Evolutionary conservation across 2,113 vertebrate genomes (phyloP).

Genomic region (Pyxicephalus adspersus): DNA sequence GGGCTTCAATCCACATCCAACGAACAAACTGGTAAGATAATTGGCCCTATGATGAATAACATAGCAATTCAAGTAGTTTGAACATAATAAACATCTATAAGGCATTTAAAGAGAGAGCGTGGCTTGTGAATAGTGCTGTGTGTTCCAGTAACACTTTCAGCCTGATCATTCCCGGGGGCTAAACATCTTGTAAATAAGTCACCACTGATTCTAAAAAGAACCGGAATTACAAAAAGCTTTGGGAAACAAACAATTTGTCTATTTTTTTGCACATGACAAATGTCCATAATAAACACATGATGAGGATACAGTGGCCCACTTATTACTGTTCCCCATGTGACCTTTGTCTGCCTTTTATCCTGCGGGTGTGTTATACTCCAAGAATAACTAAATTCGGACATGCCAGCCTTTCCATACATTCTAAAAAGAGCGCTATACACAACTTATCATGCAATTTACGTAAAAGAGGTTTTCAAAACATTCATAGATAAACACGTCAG

Average conservation of each 20-base stretch:
- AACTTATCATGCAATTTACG: too few relatives aligned
- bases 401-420: too few relatives aligned
- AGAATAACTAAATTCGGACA: neutral
- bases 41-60: too few relatives aligned
- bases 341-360: neutral
- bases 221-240: neutral
- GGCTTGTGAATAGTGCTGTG: neutral
- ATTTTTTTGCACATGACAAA: conserved; percentile 7
- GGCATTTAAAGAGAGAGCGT: neutral
- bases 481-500: too few relatives aligned
- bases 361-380: neutral
- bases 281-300: conserved; percentile 22
- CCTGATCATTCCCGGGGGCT: conserved; percentile 51
- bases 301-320: neutral
- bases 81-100: neutral
- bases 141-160: conserved; percentile 11
- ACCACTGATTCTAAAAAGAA: conserved; percentile 28
- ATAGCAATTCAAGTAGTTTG: too few relatives aligned
- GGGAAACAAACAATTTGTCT: conserved; percentile 24
- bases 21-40: too few relatives aligned
- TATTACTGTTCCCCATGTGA: conserved; percentile 24
- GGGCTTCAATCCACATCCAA: too few relatives aligned
- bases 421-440: too few relatives aligned
- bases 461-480: too few relatives aligned
- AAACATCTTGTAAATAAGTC: conserved; percentile 42